Base-by-base conservation (phyloP, 1,140 invertebrate species). In the Calliphora vicina region DNA sequence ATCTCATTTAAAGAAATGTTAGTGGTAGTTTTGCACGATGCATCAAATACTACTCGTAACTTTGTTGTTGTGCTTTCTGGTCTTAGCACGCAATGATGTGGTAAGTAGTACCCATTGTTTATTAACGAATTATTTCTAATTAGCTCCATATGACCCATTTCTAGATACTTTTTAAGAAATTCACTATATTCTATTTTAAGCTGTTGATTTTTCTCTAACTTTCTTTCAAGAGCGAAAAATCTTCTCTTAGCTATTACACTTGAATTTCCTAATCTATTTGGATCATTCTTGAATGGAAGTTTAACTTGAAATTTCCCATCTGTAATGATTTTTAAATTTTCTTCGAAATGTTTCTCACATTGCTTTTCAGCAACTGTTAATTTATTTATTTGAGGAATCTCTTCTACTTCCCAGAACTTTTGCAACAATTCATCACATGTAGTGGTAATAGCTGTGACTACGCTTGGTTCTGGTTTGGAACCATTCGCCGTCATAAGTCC, bases 111-210 rank as follows among this genome's bases (percentile, higher is more conserved):
- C n/a, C 82, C 81, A 20, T 82, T 13, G 12, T 83, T 29, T 29
- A 8, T n/a, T 17, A 87, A n/a, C 0, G 61, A 3, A 13, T 86
- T 71, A 50, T 86, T 83, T 2, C 86, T 83, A 43, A 84, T 87
- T 57, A 89, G 83, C 82, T 84, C 86, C 85, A 91, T 89, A 83
- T 91, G 89, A 9, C 87, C 87, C 10, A 88, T 83, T 2, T 86
- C 82, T 13, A 88, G 17, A 80, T 88, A 91, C 81, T 89, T 87
- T 82, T 88, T 84, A 82, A 90, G 86, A 42, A 86, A 86, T 29
- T 84, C 20, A 23, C 67, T 26, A 45, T 87, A 85, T 81, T 85
- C 27, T 9, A 27, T 35, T 81, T 83, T 83, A 5, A 86, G 23
- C 15, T 85, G 35, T 86, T 85, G 6, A 86, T 85, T 67, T 82